Base-by-base conservation (phyloP, 2,888 invertebrate species). In the Catocala nupta region DNA sequence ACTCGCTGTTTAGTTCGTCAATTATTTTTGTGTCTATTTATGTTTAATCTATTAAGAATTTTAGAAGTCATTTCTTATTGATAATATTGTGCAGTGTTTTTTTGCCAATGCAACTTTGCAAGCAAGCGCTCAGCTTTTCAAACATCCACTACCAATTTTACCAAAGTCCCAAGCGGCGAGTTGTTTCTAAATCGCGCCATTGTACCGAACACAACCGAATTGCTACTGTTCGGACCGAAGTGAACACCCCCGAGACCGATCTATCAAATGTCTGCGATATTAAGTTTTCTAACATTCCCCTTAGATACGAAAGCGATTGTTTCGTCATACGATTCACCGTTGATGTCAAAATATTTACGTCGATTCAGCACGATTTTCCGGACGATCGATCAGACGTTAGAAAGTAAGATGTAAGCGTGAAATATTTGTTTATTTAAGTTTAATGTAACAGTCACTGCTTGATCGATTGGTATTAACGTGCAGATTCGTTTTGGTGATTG, bases 311-410 rank as follows among this genome's bases (percentile, higher is more conserved):
- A 88, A 86, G 81, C 87, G 85, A 92, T 91, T 92, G 92, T 93
- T 90, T 93, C 84, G 90, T 89, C 89, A 93, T 93, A 88, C 90
- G 89, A 90, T 87, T 81, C 83, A 89, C 81, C 81, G 59, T 47
- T 55, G 81, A 80, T 87, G 93, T 93, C 93, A 93, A 87, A 93
- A 93, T 93, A 93, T 93, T 93, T 92, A 90, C 90, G 86, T 82
- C 77, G 85, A 88, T 88, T 88, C 86, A 76, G 81, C 83, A 78
- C 89, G 81, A 93, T 93, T 93, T 93, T 89, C 88, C 86, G 86
- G 84, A 71, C 88, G 81, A 93, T 93, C 93, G 89, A 93, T 93
- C 93, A 90, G 83, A 71, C 65, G 72, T 80, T 82, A 83, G 83
- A 87, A 89, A 90, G 88, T 88, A 82, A 83, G 81, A 85, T 80